These are phyloP conservation scores for Laothoe populi DNA, from an alignment of 2,888 invertebrate genomes.

Conservation along the genomic window DNA sequence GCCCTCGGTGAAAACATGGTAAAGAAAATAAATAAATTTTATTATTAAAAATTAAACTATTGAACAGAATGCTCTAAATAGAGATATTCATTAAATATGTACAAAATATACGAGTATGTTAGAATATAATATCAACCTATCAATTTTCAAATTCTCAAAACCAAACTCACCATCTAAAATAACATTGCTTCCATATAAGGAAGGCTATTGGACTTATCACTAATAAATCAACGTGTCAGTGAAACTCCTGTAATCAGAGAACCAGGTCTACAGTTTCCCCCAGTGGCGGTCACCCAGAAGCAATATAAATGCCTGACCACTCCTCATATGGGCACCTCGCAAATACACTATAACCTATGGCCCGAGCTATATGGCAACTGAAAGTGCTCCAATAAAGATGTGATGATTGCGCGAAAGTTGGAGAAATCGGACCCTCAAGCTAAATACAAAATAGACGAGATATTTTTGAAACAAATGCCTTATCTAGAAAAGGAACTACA, in stretches of 20 bases:
- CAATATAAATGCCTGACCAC: conserved; percentile 24
- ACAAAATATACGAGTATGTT: background rate
- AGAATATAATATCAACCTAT: conserved; percentile 3
- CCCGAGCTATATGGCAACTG: conserved; percentile 48
- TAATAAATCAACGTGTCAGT: conserved; percentile 14
- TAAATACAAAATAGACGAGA: conserved; percentile 28
- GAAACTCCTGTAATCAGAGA: conserved; percentile 1
- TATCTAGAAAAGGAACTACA: conserved; percentile 31
- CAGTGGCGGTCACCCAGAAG: conserved; percentile 30
- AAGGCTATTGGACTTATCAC: background rate
- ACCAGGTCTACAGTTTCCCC: conserved; percentile 24
- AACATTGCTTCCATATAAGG: background rate
- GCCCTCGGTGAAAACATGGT: too few relatives aligned
- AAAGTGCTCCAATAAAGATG: conserved; percentile 45
- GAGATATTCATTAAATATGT: background rate
- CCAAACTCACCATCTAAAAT: background rate
- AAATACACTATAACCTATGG: conserved; percentile 41
- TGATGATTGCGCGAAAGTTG: conserved; percentile 31
- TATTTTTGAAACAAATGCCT: conserved; percentile 19
- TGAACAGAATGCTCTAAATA: too few relatives aligned
- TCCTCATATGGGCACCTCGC: conserved; percentile 47
- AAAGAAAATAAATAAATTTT: too few relatives aligned
- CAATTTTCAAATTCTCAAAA: background rate
- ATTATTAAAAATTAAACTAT: too few relatives aligned
- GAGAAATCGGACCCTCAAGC: conserved; percentile 12